These are phyloP conservation scores for Ridgeia piscesae DNA, from an alignment of 1,140 invertebrate genomes.

Conservation along the genomic window DNA sequence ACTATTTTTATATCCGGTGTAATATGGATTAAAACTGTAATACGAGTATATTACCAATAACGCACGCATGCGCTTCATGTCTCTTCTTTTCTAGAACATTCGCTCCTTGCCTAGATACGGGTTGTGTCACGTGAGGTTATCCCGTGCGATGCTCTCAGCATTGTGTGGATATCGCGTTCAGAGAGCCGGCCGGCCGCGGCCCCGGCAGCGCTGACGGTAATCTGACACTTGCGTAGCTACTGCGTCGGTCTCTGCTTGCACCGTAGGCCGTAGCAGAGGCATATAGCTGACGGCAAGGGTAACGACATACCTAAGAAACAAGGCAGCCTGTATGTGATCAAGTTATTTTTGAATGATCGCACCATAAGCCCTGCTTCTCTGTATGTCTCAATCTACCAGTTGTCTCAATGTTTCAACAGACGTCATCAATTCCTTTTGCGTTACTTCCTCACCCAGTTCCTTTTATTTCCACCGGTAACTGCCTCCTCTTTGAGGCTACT, in stretches of 20 bases:
- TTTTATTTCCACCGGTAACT: too few species aligned
- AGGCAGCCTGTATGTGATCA: neutral
- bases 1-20: too few species aligned
- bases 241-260: neutral
- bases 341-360: neutral
- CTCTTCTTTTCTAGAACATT: neutral
- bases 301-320: neutral
- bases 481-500: neutral
- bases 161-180: neutral
- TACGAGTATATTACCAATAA: neutral
- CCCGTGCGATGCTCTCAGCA: neutral
- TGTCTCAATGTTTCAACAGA: too few species aligned
- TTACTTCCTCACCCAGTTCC: neutral
- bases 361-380: too few species aligned
- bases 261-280: neutral
- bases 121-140: neutral
- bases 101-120: neutral
- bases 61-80: neutral
- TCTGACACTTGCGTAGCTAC: neutral
- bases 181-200: neutral
- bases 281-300: neutral
- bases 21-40: neutral
- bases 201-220: neutral
- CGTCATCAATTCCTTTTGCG: neutral
- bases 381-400: too few species aligned